Conservation (phyloP, 2,888 invertebrate species). For the Melanargia galathea region DNA sequence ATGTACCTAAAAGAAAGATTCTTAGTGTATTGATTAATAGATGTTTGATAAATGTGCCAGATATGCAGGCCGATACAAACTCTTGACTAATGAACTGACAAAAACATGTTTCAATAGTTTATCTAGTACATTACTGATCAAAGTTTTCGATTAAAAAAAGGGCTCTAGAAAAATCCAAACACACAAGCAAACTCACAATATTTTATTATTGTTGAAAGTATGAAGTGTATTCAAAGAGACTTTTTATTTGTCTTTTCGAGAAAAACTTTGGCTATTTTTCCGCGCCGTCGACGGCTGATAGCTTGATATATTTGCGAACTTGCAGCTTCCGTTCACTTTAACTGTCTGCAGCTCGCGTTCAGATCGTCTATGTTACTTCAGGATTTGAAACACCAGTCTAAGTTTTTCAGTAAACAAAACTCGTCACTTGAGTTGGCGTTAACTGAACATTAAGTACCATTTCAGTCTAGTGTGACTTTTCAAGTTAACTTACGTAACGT, state of each 20-base stretch:
- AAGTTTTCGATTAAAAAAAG: too few relatives aligned
- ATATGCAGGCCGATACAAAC: too few relatives aligned
- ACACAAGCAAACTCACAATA: not conserved
- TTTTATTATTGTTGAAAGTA: not conserved
- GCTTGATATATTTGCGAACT: not conserved
- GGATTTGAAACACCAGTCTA: not conserved
- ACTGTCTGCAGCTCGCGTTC: slow-evolving; percentile 2
- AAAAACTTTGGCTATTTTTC: slow-evolving; percentile 3
- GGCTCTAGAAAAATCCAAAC: too few relatives aligned
- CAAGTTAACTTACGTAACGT: too few relatives aligned
- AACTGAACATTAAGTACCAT: too few relatives aligned
- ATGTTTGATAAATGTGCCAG: too few relatives aligned
- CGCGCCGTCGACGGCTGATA: slow-evolving; percentile 5
- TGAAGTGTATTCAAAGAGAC: not conserved
- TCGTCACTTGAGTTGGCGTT: not conserved
- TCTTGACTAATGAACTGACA: too few relatives aligned
- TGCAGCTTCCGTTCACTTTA: slow-evolving; percentile 3
- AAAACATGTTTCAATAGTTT: too few relatives aligned
- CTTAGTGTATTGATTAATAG: too few relatives aligned
- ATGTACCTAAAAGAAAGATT: too few relatives aligned
- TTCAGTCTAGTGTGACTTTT: too few relatives aligned
- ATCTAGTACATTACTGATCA: too few relatives aligned
- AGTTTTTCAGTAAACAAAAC: not conserved
- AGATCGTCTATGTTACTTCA: not conserved
- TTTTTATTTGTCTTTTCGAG: slow-evolving; percentile 1